Percentiles rank a stretch among this genome's conserved stretches.
Conservation (phyloP, 2,797 vertebrate genomes). For the Cossypha caffra region DNA sequence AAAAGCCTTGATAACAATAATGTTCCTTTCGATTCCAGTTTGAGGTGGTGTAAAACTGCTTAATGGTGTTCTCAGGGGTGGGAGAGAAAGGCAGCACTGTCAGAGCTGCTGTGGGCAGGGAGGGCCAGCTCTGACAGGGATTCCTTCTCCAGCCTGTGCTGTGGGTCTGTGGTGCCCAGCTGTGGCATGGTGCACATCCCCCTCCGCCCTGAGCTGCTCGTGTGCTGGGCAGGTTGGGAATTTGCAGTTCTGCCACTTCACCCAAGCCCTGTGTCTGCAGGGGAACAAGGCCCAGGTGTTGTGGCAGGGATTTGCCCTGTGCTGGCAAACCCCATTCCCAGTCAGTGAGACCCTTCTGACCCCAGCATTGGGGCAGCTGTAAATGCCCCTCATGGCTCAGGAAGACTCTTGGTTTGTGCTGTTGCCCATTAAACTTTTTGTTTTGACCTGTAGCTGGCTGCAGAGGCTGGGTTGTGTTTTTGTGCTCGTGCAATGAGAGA, state of each 20-base stretch:
- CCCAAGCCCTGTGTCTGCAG: background rate
- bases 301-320: background rate
- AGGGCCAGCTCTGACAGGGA: background rate
- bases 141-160: background rate
- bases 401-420: background rate
- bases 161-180: rapidly evolving
- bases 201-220: background rate
- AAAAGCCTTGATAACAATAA: background rate
- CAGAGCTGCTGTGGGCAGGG: background rate
- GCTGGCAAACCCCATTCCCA: background rate
- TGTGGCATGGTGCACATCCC: background rate
- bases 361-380: background rate
- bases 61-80: background rate
- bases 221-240: background rate
- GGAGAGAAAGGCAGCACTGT: background rate
- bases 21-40: background rate
- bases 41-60: rapidly evolving
- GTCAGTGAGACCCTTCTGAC: background rate
- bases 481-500: background rate
- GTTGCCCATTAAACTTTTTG: background rate
- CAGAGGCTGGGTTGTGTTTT: background rate
- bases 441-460: background rate
- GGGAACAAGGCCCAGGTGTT: rapidly evolving
- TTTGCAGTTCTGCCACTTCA: background rate
- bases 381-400: background rate